These are phyloP conservation scores for Pandemis corylana DNA, from an alignment of 2,888 invertebrate species.

Conservation along the genomic window DNA sequence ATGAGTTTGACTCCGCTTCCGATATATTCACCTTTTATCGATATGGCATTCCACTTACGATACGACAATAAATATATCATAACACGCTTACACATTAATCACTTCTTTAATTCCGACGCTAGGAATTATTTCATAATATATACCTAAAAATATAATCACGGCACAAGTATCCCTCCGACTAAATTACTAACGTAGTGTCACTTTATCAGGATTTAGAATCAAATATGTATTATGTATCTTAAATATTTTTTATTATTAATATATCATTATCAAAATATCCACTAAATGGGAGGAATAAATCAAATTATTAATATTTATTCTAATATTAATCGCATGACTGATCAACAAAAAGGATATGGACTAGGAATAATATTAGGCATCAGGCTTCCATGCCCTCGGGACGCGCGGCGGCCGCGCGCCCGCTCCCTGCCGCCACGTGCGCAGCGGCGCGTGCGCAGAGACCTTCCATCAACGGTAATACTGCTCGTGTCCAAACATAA, in stretches of 20 bases:
- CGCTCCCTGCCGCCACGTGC: constrained; percentile 23
- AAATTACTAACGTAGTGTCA: constrained; percentile 85
- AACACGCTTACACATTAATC: constrained; percentile 86
- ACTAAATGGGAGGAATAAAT: constrained; percentile 86
- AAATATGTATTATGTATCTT: constrained; percentile 86
- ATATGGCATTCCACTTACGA: constrained; percentile 85
- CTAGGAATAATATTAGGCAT: constrained; percentile 85
- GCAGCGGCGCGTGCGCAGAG: constrained; percentile 31
- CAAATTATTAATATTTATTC: constrained; percentile 84
- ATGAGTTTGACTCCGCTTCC: constrained; percentile 83
- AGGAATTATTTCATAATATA: constrained; percentile 85
- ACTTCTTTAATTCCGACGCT: constrained; percentile 85
- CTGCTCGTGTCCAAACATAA: constrained; percentile 77
- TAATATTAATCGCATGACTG: constrained; percentile 85
- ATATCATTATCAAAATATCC: constrained; percentile 86
- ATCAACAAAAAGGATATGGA: constrained; percentile 85
- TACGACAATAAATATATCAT: constrained; percentile 83
- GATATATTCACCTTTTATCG: constrained; percentile 83
- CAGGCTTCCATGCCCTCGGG: constrained; percentile 76
- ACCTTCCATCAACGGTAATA: constrained; percentile 78
- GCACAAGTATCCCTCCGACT: constrained; percentile 86
- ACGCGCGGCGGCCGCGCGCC: constrained; percentile 48
- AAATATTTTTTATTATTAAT: constrained; percentile 86
- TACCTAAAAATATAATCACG: constrained; percentile 86
- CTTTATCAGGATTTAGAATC: constrained; percentile 86